Evolutionary conservation across 2,797 vertebrate species (phyloP), one percentile per base, ranked within the genome.

Genomic region (Protosalanx chinensis): DNA sequence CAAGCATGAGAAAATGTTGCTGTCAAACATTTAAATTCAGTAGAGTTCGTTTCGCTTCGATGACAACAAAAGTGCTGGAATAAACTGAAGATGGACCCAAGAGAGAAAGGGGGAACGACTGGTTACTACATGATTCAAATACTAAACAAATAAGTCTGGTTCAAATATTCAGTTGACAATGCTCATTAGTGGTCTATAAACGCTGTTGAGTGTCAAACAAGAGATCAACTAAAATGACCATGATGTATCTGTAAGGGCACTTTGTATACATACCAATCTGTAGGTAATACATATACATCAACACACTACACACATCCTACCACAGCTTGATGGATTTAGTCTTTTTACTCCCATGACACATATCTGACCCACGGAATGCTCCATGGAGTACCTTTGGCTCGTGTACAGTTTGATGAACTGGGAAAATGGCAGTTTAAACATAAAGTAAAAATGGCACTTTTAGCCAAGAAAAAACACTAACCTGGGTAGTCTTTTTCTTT

Each of bases 351-450:
- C 23, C 49, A 1, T 20, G 37, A 15, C 76, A 80, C 63, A 77
- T 7, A 76, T 8, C 62, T 62, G 41, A 69, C 20, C 41, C 3
- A 46, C 49, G 7, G 41, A 29, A 12, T 12, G 23, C 12, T 46
- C 41, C 41, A 30, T 62, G 82, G 76, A 78, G 84, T 88, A 88
- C 82, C 85, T 88, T 87, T 86, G 83, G 78, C 65, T 82, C 85
- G 82, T 65, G 73, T 32, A 79, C 13, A 3, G 74, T 20, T 72
- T 13, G 51, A 74, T 41, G n/a, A 65, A 46, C 10, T 46, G 41
- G 41, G 10, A 46, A 46, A 46, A 75, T 56, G 64, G 68, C 61
- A 70, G 81, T n/a, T n/a, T 18, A 35, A 67, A 12, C 51, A n/a
- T 7, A 16, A 16, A 56, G 16, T n/a, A 5, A n/a, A 56, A 6